Evolutionary conservation across 2,797 vertebrate species (phyloP), one percentile per base, ranked within the genome.

Genomic region (Cephalopachus bancanus): DNA sequence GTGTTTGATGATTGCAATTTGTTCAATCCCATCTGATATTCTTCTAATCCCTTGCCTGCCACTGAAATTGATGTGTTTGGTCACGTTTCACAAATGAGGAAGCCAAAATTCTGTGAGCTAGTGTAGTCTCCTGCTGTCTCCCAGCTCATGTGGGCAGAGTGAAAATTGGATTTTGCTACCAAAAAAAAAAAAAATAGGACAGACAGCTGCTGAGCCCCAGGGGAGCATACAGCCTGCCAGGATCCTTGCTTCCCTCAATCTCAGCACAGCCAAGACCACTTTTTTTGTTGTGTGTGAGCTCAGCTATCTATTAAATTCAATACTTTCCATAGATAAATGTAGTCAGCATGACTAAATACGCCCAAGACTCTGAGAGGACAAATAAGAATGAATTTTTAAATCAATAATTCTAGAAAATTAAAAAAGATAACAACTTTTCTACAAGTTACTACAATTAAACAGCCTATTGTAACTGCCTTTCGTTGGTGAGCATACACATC

Each of bases 111-210:
- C 71, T 93, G 51, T 26, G 81, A 92, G 76, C 83, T 57, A 28
- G 16, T 84, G 57, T 74, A 75, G 57, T 81, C 30, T 62, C 91
- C 79, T 89, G 79, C 95, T 96, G 93, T 67, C 44, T 94, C 55
- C 44, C 5, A 79, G 78, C 51, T 78, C 37, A 5, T 62, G 86
- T 80, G 17, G 69, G 28, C 33, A 89, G 60, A 96, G 30, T 84
- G 87, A 64, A 95, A 97, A 98, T 97, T 96, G 94, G 83, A 91
- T 94, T 96, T 95, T 84, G n/a, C 65, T 85, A 91, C 87, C 44
- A 12, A 51, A 89, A 95, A 37, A 37, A 37, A 37, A 37, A 37
- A 89, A 95, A 84, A 33, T 75, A 89, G 76, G 71, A 24, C 37
- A 83, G 76, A 65, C 94, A 98, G 97, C 96, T 93, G 93, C 94